These are phyloP conservation scores for Neosilurus hyrtlii DNA, from an alignment of 2,797 vertebrate species.

Conservation along the genomic window DNA sequence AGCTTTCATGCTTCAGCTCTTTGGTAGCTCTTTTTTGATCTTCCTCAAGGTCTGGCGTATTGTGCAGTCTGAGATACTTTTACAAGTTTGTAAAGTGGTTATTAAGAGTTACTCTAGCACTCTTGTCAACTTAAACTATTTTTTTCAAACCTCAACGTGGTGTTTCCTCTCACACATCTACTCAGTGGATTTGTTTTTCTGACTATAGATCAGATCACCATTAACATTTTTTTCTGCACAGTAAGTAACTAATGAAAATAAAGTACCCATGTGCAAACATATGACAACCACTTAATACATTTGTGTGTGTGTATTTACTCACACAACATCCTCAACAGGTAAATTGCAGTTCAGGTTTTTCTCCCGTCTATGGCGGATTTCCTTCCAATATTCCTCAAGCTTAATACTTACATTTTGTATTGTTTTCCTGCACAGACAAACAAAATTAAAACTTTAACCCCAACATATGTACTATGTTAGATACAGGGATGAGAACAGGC, in stretches of 20 bases:
- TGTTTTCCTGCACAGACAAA: slow-evolving; percentile 74
- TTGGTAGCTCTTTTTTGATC: neutral
- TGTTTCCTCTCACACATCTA: neutral
- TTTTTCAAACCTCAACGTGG: neutral
- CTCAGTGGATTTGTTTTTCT: neutral
- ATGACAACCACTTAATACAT: neutral
- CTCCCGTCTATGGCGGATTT: slow-evolving; percentile 73
- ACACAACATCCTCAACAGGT: slow-evolving; percentile 77
- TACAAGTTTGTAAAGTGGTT: neutral
- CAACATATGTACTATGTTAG: neutral
- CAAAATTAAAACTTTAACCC: neutral
- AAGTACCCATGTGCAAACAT: neutral
- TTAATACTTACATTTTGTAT: slow-evolving; percentile 80
- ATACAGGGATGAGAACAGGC: no score
- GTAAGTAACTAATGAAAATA: neutral
- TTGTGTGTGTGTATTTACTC: slow-evolving; percentile 49
- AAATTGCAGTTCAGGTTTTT: slow-evolving; percentile 66
- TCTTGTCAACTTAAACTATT: neutral
- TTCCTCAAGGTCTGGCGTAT: neutral
- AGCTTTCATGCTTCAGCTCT: neutral
- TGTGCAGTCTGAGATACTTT: neutral
- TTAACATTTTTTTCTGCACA: neutral
- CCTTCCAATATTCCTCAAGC: slow-evolving; percentile 90
- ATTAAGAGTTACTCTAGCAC: neutral
- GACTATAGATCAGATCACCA: neutral